Evolutionary conservation across 2,888 invertebrate species (phyloP), one percentile per base, ranked within the genome.

Genomic region (Leptinotarsa haldemani): DNA sequence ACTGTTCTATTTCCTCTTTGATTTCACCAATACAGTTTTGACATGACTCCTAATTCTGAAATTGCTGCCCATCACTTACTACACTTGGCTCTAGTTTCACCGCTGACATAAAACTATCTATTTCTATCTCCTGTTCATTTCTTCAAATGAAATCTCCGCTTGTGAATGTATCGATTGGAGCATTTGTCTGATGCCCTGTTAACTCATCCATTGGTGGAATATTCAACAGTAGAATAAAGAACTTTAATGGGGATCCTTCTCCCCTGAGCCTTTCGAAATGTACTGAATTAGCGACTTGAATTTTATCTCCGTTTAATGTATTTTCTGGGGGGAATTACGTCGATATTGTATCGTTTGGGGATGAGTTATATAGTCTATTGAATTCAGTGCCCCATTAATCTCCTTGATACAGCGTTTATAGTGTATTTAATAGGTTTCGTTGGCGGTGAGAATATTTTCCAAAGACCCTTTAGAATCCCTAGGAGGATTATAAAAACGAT

Each of bases 311-410:
- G n/a, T 20, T 56, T 18, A 12, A 56, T 20, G 56, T 18, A 18
- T 9, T 56, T n/a, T 13, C 56, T 20, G 22, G 56, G 12, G 2
- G n/a, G 50, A 50, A 50, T 50, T 16, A 50, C 50, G 50, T 50
- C 50, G 15, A 50, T 50, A 56, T 56, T 56, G 56, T 56, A 56
- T 56, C 20, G 12, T 56, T 56, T 56, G 56, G 9, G 56, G 56
- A 56, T 56, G 20, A 13, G 50, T 56, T 56, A 56, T 56, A 56
- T 56, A 56, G 56, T n/a, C 56, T 20, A 18, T 18, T 18, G 20
- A 20, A 20, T 56, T 56, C 12, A 56, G 16, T 20, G 12, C 22
- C 56, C 12, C 20, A 56, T 56, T 56, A n/a, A 56, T 56, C 20
- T n/a, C 13, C 56, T 56, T 20, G 56, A 22, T 56, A 22, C 20